A percentile compares a stretch with the other conserved stretches of the same genome.
phyloP scores from a whole-genome alignment of 2,888 invertebrate species.

The Amiota mariae region DNA sequence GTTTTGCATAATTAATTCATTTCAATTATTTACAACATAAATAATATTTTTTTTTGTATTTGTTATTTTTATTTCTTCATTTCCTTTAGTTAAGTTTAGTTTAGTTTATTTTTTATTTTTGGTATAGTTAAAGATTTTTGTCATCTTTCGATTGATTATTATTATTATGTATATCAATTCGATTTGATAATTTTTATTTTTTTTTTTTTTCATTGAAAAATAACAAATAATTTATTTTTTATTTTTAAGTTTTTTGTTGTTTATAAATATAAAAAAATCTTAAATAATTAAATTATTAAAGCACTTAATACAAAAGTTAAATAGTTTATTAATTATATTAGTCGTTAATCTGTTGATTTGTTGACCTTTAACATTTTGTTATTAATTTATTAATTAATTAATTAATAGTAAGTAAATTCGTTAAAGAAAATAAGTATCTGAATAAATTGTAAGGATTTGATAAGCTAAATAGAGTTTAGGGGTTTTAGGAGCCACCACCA shows the following conservation, averaged over 20 bases:
- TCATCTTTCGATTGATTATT: neutral
- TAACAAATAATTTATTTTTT: slow-evolving; percentile 49
- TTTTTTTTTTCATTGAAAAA: slow-evolving; percentile 37
- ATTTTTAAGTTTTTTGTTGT: slow-evolving; percentile 37
- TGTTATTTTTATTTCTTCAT: neutral
- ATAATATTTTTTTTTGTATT: neutral
- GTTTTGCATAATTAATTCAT: slow-evolving; percentile 39
- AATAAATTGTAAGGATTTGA: neutral
- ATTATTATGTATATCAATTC: no score
- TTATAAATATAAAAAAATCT: slow-evolving; percentile 65
- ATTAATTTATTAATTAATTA: slow-evolving; percentile 20
- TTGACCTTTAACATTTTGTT: no score
- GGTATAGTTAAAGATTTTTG: neutral
- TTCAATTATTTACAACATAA: slow-evolving; percentile 21
- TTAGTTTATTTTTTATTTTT: slow-evolving; percentile 1
- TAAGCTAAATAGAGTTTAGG: no score
- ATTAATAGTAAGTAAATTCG: slow-evolving; percentile 57
- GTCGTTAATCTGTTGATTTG: no score
- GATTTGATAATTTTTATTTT: slow-evolving; percentile 14
- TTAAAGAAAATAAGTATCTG: slow-evolving; percentile 52
- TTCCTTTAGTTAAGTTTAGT: neutral
- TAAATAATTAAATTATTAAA: slow-evolving; percentile 62
- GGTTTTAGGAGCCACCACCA: no score
- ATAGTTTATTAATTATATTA: slow-evolving; percentile 12
- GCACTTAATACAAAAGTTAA: slow-evolving; percentile 50